phyloP scores from a whole-genome alignment of 2,113 vertebrate species.

The Empidonax traillii region DNA sequence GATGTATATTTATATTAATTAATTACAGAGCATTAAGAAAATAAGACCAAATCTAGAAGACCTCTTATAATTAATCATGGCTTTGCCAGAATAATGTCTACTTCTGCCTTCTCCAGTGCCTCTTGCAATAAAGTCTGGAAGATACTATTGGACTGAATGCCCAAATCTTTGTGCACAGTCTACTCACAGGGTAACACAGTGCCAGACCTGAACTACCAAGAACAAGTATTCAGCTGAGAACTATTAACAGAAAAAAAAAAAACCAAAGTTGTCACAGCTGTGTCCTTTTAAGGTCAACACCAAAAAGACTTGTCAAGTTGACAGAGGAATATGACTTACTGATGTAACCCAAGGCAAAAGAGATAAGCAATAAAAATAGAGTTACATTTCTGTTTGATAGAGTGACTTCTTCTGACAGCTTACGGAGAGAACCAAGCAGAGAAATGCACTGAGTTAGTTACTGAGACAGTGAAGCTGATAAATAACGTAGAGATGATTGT shows the following conservation, averaged over 20 bases:
- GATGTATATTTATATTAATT: neutral
- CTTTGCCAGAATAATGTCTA: neutral
- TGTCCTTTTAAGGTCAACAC: conserved; percentile 60
- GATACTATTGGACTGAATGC: neutral
- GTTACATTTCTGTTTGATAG: conserved; percentile 43
- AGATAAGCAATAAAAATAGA: conserved; percentile 58
- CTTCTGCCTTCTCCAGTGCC: neutral
- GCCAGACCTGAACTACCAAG: neutral
- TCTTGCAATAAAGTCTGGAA: neutral
- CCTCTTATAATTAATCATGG: neutral
- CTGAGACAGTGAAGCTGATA: conserved; percentile 16
- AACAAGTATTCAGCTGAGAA: conserved; percentile 19
- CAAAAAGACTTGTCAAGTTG: conserved; percentile 33
- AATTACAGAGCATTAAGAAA: conserved; percentile 33
- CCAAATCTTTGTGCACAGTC: neutral
- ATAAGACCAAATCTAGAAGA: conserved; percentile 1
- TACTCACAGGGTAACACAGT: neutral
- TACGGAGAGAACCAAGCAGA: neutral
- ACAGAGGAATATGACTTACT: conserved; percentile 44
- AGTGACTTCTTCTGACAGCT: conserved; percentile 24
- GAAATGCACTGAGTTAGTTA: neutral
- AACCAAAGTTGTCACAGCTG: conserved; percentile 3
- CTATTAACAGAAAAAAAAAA: neutral
- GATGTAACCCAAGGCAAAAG: conserved; percentile 42
- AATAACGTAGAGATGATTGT: neutral